Percentiles rank a stretch among this genome's conserved stretches.
Conservation (phyloP, 2,888 invertebrate species). For the Latrodectus elegans region DNA sequence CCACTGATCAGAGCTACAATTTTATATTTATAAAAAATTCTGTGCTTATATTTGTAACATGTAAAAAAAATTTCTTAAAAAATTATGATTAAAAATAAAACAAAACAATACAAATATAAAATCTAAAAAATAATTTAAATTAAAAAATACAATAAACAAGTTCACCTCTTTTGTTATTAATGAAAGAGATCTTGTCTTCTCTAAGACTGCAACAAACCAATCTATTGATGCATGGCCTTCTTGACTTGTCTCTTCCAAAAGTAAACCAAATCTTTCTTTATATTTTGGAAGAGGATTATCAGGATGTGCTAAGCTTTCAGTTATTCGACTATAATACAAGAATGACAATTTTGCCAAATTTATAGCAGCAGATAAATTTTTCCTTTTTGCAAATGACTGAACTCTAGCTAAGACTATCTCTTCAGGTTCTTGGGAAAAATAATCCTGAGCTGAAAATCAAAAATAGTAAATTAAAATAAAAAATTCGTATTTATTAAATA, state of each 20-base stretch:
- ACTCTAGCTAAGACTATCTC: slow-evolving; percentile 57
- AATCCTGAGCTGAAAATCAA: slow-evolving; percentile 44
- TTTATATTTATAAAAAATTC: too few species aligned
- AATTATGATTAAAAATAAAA: too few species aligned
- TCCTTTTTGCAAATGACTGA: slow-evolving; percentile 13
- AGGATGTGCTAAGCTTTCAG: background rate
- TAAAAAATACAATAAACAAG: background rate
- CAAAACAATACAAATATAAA: too few species aligned
- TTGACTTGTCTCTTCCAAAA: background rate
- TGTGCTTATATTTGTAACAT: too few species aligned
- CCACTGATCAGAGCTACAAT: too few species aligned
- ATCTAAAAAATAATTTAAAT: too few species aligned
- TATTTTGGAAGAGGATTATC: background rate
- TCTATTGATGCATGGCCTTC: slow-evolving; percentile 49
- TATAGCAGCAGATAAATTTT: background rate
- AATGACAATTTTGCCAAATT: slow-evolving; percentile 39
- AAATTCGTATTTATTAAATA: too few species aligned
- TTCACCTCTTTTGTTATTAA: slow-evolving; percentile 32
- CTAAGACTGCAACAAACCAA: slow-evolving; percentile 35
- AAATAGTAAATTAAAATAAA: background rate
- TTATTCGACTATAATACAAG: slow-evolving; percentile 35
- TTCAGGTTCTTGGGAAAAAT: slow-evolving; percentile 51
- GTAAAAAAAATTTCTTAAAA: too few species aligned
- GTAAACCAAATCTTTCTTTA: background rate
- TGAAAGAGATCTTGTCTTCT: slow-evolving; percentile 20